phyloP scores from a whole-genome alignment of 2,797 vertebrate species.

The Enteromius treurensis region DNA sequence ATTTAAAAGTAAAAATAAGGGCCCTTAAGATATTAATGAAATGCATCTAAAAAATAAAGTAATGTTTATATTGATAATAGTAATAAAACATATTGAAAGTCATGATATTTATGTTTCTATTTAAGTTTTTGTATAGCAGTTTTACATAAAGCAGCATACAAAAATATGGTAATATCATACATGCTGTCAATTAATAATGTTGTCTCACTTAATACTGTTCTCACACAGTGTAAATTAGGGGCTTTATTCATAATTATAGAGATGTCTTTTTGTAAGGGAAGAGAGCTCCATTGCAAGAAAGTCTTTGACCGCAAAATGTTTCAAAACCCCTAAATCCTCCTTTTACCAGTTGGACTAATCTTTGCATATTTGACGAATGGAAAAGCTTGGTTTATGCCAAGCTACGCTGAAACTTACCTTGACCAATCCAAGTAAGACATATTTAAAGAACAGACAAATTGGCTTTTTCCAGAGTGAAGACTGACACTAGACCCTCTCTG shows the following conservation, averaged over 20 bases:
- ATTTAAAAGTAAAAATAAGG: not conserved
- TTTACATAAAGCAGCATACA: not conserved
- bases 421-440: not conserved
- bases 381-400: not conserved
- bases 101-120: not conserved
- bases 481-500: not conserved
- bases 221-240: not conserved
- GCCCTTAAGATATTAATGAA: not conserved
- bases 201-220: not conserved
- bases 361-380: not conserved
- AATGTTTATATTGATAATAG: not conserved
- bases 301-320: not conserved
- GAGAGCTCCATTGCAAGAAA: not conserved
- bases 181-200: not conserved
- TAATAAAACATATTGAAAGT: too few species aligned
- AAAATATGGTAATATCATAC: not conserved
- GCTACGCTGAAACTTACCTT: not conserved
- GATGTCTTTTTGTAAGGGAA: not conserved
- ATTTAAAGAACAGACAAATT: not conserved
- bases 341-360: slow-evolving; percentile 5
- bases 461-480: not conserved
- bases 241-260: not conserved
- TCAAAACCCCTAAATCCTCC: not conserved
- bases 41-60: not conserved
- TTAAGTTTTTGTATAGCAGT: too few species aligned